Evolutionary conservation across 1,140 invertebrate species (phyloP).

Genomic region (Stegodyphus mimosarum): DNA sequence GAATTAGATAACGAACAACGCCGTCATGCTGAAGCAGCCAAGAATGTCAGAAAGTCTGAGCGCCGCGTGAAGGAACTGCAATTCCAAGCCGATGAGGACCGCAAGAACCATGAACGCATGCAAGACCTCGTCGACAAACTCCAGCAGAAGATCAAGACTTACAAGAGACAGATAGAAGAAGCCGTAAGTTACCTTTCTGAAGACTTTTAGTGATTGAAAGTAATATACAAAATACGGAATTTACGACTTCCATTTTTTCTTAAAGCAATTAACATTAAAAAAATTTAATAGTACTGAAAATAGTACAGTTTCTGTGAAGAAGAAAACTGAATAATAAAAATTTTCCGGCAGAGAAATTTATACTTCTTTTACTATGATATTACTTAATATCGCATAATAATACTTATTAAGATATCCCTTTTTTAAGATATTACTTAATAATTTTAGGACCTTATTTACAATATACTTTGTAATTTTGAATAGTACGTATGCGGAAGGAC

Average conservation of each 20-base stretch:
- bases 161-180: slow-evolving; percentile 76
- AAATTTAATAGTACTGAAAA: too few species aligned
- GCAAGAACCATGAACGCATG: slow-evolving; percentile 72
- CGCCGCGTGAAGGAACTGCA: slow-evolving; percentile 74
- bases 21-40: slow-evolving; percentile 91
- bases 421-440: too few species aligned
- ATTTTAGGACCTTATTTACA: too few species aligned
- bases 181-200: slow-evolving; percentile 65
- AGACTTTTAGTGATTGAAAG: background rate
- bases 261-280: background rate
- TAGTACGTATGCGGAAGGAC: too few species aligned
- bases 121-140: slow-evolving; percentile 75
- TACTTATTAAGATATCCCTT: too few species aligned
- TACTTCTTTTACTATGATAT: too few species aligned
- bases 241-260: background rate
- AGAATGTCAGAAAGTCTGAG: slow-evolving; percentile 72
- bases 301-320: too few species aligned
- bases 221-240: too few species aligned
- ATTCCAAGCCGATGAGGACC: slow-evolving; percentile 73
- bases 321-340: too few species aligned
- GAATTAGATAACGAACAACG: slow-evolving; percentile 98
- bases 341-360: too few species aligned
- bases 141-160: slow-evolving; percentile 75
- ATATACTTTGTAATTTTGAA: too few species aligned
- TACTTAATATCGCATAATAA: too few species aligned